A percentile compares a stretch with the other conserved stretches of the same genome.
Evolutionary conservation across 1,140 invertebrate genomes (phyloP).

Genomic region (Brachionus paranguensis): DNA sequence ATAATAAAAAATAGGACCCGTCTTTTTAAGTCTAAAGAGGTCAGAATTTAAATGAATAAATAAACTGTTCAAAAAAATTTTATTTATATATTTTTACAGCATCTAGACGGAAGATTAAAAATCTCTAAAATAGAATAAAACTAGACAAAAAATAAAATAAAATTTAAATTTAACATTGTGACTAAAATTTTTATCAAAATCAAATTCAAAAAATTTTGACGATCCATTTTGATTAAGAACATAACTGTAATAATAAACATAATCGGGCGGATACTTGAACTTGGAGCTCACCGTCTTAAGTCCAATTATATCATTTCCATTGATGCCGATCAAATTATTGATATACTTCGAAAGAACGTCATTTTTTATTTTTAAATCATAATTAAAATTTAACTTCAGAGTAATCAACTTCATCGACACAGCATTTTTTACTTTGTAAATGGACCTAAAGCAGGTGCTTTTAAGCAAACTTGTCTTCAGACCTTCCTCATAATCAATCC

Average conservation of each 20-base stretch:
- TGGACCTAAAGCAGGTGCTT: conserved; percentile 23
- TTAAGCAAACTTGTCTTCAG: conserved; percentile 29
- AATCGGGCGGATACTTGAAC: conserved; percentile 18
- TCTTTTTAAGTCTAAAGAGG: too few species aligned
- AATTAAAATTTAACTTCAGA: background rate
- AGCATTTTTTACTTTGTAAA: conserved; percentile 25
- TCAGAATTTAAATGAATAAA: too few species aligned
- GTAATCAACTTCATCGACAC: conserved; percentile 10
- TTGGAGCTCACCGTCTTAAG: background rate
- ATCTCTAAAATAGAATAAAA: background rate
- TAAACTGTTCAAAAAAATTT: too few species aligned
- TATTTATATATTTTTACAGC: too few species aligned
- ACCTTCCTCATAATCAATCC: conserved; percentile 39
- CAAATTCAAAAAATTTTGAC: background rate
- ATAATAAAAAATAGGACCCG: too few species aligned
- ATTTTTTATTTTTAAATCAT: background rate
- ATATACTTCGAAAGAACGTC: background rate
- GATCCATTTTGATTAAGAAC: conserved; percentile 16
- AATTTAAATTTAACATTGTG: background rate
- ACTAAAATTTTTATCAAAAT: conserved; percentile 18
- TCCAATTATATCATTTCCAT: conserved; percentile 2
- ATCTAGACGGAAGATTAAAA: background rate
- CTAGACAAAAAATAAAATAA: background rate
- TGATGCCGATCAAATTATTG: background rate
- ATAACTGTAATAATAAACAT: conserved; percentile 19